Conservation (phyloP, 37 sponge, comb jelly and placozoan species). For the Cliona cf. orientalis region DNA sequence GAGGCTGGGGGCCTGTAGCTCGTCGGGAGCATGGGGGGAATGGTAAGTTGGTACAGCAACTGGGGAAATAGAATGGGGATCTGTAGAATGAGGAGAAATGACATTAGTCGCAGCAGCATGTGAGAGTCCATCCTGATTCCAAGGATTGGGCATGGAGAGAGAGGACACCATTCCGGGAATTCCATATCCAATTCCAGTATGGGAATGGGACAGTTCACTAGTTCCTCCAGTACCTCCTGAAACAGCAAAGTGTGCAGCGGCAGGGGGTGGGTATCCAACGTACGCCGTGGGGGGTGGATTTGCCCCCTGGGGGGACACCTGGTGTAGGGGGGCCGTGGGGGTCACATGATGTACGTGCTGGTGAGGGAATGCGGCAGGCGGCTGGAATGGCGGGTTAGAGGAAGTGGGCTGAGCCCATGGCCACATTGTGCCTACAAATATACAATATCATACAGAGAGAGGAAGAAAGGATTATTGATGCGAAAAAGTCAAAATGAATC, state of each 20-base stretch:
- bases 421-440: too few relatives aligned
- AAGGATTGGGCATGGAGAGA: background rate
- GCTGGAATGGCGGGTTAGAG: background rate
- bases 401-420: conserved; percentile 17
- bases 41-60: too few relatives aligned
- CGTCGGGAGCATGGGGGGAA: background rate
- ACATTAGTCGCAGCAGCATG: background rate
- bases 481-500: background rate
- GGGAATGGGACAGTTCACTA: too few relatives aligned
- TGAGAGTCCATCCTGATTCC: too few relatives aligned
- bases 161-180: conserved; percentile 8
- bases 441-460: background rate
- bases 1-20: background rate
- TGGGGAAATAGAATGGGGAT: background rate
- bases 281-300: background rate
- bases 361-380: background rate
- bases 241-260: too few relatives aligned
- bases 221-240: too few relatives aligned
- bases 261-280: too few relatives aligned
- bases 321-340: background rate
- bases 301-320: background rate
- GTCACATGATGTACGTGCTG: background rate
- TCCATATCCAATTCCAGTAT: conserved; percentile 22
- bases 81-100: background rate
- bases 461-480: background rate